phyloP scores from a whole-genome alignment of 2,113 vertebrate genomes.

The Tetraodon nigroviridis region DNA sequence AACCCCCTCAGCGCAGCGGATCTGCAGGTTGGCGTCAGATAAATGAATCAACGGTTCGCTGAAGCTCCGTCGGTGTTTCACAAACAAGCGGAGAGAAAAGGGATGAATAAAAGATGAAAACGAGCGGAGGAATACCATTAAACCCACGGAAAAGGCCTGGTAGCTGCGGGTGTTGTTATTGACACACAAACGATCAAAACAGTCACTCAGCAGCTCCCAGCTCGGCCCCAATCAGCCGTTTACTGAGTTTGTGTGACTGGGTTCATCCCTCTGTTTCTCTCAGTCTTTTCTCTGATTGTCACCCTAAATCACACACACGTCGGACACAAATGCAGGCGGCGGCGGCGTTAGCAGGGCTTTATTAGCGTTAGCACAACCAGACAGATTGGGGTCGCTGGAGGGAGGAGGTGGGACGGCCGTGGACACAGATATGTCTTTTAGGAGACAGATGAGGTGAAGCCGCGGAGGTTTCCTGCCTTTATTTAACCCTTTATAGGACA shows the following conservation, averaged over 20 bases:
- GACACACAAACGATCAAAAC: neutral
- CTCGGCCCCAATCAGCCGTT: neutral
- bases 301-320: too few relatives aligned
- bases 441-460: conserved; percentile 60
- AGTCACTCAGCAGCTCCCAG: conserved; percentile 9
- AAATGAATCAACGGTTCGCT: conserved; percentile 55
- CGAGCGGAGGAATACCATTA: conserved; percentile 14
- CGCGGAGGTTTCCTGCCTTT: too few relatives aligned
- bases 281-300: conserved; percentile 1
- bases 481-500: too few relatives aligned
- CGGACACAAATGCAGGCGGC: neutral
- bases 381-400: conserved; percentile 11
- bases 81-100: conserved; percentile 28
- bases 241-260: conserved; percentile 26
- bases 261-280: conserved; percentile 1
- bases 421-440: conserved; percentile 36
- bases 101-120: conserved; percentile 41
- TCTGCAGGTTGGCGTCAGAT: conserved; percentile 38
- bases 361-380: conserved; percentile 10
- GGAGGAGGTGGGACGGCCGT: neutral
- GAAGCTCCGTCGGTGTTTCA: conserved; percentile 44
- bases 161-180: neutral
- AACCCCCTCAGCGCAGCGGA: conserved; percentile 11
- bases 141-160: neutral
- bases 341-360: neutral